These are phyloP conservation scores for Nemotelus nigrinus DNA, from an alignment of 2,888 invertebrate species.

Conservation along the genomic window DNA sequence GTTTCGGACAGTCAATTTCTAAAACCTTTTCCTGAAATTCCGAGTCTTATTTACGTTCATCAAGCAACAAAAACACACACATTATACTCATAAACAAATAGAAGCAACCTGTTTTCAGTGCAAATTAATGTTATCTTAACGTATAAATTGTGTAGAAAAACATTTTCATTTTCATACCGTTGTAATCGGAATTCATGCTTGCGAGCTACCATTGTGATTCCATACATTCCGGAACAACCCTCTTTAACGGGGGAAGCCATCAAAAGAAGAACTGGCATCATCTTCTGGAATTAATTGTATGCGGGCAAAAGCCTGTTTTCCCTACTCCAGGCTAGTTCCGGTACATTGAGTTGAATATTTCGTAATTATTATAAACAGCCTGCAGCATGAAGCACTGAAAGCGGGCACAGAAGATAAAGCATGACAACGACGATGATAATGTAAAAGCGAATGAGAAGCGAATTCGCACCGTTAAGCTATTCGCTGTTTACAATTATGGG, in stretches of 20 bases:
- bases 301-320: background rate
- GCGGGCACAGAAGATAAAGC: background rate
- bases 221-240: conserved; percentile 9
- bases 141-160: background rate
- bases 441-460: background rate
- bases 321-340: conserved; percentile 6
- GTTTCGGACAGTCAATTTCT: background rate
- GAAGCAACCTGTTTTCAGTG: background rate
- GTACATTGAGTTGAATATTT: conserved; percentile 30
- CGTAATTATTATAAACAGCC: conserved; percentile 18
- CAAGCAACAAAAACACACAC: background rate
- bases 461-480: background rate
- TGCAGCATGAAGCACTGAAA: background rate
- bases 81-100: too few relatives aligned
- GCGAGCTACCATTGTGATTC: conserved; percentile 4
- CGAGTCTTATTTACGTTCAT: background rate
- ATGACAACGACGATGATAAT: background rate
- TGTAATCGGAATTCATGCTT: background rate
- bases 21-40: background rate
- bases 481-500: too few relatives aligned
- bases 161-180: too few relatives aligned
- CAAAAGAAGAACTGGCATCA: background rate
- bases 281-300: conserved; percentile 10
- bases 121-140: background rate
- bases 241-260: background rate